A percentile compares a stretch with the other conserved stretches of the same genome.
phyloP scores from a whole-genome alignment of 2,797 vertebrate species.

The Buceros bicornis region DNA sequence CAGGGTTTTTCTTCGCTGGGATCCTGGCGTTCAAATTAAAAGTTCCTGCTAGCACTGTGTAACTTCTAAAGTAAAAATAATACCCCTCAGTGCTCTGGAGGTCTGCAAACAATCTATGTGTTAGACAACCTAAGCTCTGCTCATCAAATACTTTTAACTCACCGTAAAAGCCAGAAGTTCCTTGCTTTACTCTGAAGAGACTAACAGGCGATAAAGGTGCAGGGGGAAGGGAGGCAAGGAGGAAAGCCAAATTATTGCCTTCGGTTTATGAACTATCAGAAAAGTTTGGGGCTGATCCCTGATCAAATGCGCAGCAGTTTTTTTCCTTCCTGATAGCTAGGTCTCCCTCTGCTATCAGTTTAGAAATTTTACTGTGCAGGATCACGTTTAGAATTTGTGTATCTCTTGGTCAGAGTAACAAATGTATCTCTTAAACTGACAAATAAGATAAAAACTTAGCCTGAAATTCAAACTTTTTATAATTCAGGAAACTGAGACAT shows the following conservation, averaged over 20 bases:
- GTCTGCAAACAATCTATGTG: slow-evolving; percentile 56
- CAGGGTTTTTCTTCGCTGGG: background rate
- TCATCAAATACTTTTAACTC: slow-evolving; percentile 49
- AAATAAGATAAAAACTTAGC: background rate
- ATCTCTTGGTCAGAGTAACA: background rate
- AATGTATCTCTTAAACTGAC: background rate
- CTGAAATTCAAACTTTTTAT: background rate
- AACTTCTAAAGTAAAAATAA: slow-evolving; percentile 50
- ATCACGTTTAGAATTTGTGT: background rate
- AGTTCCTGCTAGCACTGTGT: background rate
- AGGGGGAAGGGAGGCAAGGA: background rate
- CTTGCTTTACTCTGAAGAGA: slow-evolving; percentile 9
- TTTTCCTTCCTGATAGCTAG: background rate
- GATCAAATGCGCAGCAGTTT: background rate
- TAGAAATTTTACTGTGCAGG: background rate
- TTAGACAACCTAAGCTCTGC: slow-evolving; percentile 35
- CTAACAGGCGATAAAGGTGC: background rate
- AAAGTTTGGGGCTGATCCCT: background rate
- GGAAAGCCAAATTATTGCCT: background rate
- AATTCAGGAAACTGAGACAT: background rate
- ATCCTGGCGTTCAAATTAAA: slow-evolving; percentile 46
- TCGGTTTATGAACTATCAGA: background rate
- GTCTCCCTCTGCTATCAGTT: background rate
- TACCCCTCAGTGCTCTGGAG: background rate
- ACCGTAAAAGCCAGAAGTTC: slow-evolving; percentile 43